Evolutionary conservation across 2,888 invertebrate species (phyloP).

Genomic region (Trichopria drosophilae): DNA sequence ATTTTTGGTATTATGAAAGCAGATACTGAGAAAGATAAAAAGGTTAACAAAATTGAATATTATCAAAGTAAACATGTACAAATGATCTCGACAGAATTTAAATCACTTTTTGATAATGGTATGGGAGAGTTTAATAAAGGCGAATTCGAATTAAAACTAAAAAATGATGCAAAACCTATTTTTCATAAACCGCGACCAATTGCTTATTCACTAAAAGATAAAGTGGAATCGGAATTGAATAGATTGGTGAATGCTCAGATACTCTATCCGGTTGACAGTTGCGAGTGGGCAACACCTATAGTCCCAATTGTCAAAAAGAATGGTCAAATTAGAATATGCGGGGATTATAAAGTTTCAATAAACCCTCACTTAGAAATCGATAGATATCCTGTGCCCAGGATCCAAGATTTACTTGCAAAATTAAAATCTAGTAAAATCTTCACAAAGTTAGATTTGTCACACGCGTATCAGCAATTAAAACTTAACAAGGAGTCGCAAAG

Average conservation of each 20-base stretch:
- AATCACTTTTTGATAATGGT: conserved; percentile 14
- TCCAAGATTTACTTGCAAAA: conserved; percentile 30
- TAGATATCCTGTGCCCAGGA: conserved; percentile 33
- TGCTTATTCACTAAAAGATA: conserved; percentile 37
- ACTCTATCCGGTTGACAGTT: conserved; percentile 33
- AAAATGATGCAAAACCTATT: conserved; percentile 27
- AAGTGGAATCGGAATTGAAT: conserved; percentile 37
- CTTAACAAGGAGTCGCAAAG: conserved; percentile 40
- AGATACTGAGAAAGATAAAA: not conserved
- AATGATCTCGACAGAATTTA: not conserved
- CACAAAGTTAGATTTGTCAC: too few relatives aligned
- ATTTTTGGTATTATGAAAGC: conserved; percentile 12
- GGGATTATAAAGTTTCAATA: conserved; percentile 46
- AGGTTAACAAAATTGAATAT: conserved; percentile 2
- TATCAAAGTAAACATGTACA: too few relatives aligned
- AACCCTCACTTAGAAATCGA: conserved; percentile 41
- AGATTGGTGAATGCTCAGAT: conserved; percentile 31
- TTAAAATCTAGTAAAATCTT: conserved; percentile 36
- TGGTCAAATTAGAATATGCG: conserved; percentile 46
- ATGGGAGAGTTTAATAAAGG: conserved; percentile 22
- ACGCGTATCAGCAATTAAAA: too few relatives aligned
- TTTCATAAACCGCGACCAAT: conserved; percentile 36
- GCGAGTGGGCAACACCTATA: conserved; percentile 46
- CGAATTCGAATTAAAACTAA: conserved; percentile 23
- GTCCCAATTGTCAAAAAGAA: conserved; percentile 49